phyloP scores from a whole-genome alignment of 2,797 vertebrate genomes.

The Anguilla pacifica region DNA sequence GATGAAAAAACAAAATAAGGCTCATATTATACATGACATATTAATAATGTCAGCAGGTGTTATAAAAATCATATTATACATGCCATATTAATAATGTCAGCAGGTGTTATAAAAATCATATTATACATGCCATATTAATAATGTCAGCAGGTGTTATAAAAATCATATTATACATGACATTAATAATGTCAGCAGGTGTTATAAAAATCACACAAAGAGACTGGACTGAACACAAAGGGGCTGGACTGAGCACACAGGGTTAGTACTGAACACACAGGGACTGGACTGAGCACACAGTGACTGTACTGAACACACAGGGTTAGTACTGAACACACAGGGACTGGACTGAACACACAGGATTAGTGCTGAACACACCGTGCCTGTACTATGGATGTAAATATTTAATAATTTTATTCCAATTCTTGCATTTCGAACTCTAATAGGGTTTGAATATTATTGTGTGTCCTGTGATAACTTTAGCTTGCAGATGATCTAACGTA shows the following conservation, averaged over 20 bases:
- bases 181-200: background rate
- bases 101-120: background rate
- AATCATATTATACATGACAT: background rate
- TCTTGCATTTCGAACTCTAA: too few species aligned
- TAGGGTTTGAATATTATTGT: too few species aligned
- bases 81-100: background rate
- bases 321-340: background rate
- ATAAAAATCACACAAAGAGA: too few species aligned
- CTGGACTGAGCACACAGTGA: background rate
- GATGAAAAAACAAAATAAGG: slow-evolving; percentile 52
- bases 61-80: background rate
- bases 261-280: background rate
- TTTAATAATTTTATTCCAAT: too few species aligned
- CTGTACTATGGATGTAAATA: too few species aligned
- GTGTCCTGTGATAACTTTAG: too few species aligned
- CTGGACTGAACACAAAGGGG: too few species aligned
- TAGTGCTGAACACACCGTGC: too few species aligned
- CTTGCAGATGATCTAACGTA: too few species aligned
- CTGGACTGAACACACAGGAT: too few species aligned
- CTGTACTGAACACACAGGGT: too few species aligned
- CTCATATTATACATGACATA: background rate
- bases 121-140: background rate
- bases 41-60: background rate
- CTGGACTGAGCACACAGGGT: too few species aligned
- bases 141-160: background rate